Conservation (phyloP, 1,140 invertebrate genomes). For the Acyrthosiphon pisum region DNA sequence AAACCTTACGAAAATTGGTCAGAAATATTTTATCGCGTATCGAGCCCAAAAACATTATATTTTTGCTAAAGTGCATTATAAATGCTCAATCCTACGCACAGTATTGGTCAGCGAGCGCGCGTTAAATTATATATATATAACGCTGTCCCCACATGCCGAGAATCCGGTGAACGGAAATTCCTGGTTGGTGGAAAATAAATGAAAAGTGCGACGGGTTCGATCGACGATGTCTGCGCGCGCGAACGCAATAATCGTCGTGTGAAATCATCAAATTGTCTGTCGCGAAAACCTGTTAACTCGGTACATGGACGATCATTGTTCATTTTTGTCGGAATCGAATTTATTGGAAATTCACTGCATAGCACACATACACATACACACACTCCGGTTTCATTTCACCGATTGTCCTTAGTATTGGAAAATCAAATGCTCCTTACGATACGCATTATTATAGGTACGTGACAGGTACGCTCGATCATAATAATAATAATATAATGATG, state of each 20-base stretch:
- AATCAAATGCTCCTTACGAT: constrained; percentile 17
- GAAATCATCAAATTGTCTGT: constrained; percentile 10
- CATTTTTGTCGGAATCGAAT: not conserved
- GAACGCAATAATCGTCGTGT: constrained; percentile 21
- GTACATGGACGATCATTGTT: not conserved
- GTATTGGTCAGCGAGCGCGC: not conserved
- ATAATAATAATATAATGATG: not conserved
- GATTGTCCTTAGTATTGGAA: constrained; percentile 12
- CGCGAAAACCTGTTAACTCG: not conserved
- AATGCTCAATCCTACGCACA: not conserved
- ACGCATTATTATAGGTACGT: constrained; percentile 37
- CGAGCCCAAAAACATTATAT: too few species aligned
- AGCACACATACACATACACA: not conserved
- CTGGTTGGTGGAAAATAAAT: not conserved
- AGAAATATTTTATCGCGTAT: too few species aligned
- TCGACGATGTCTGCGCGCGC: not conserved
- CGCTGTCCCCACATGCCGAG: not conserved
- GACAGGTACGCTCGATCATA: not conserved
- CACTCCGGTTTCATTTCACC: not conserved
- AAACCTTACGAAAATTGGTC: too few species aligned
- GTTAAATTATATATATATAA: not conserved
- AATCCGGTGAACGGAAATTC: not conserved
- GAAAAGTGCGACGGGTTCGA: not conserved
- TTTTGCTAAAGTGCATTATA: too few species aligned
- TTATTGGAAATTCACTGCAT: not conserved